These are phyloP conservation scores for Romanogobio albipinnatus DNA, from an alignment of 2,113 vertebrate genomes.

Conservation along the genomic window DNA sequence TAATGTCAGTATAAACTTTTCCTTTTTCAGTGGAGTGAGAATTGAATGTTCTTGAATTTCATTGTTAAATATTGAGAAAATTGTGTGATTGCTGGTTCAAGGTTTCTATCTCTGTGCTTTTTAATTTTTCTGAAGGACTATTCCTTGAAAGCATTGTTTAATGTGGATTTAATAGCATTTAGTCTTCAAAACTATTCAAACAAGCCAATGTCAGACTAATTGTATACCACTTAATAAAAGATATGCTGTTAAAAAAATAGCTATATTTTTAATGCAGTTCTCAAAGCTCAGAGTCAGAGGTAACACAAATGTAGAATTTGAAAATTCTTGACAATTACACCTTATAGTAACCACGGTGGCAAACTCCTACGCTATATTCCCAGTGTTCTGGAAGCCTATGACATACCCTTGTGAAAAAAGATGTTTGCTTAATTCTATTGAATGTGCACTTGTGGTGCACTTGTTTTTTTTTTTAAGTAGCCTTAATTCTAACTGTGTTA, in stretches of 20 bases:
- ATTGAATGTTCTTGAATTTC: slow-evolving; percentile 18
- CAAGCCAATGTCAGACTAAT: background rate
- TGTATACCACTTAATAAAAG: background rate
- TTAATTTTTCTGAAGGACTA: background rate
- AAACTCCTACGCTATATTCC: too few species aligned
- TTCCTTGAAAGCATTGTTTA: background rate
- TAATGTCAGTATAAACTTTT: slow-evolving; percentile 68
- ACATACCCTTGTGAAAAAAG: too few species aligned
- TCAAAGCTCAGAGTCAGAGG: background rate
- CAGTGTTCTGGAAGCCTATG: too few species aligned
- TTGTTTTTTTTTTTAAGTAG: too few species aligned
- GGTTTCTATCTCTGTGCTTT: background rate
- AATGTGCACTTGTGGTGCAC: too few species aligned
- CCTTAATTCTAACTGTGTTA: too few species aligned
- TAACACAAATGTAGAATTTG: background rate
- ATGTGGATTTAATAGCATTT: background rate
- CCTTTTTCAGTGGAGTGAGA: slow-evolving; percentile 49
- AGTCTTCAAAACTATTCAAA: background rate
- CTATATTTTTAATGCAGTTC: background rate
- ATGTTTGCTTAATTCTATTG: too few species aligned
- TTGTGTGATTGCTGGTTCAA: slow-evolving; percentile 32
- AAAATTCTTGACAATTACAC: background rate
- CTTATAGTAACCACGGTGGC: too few species aligned
- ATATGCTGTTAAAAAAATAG: background rate
- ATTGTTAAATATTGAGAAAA: slow-evolving; percentile 62